Conservation (phyloP, 2,797 vertebrate species). For the Sebastes steindachneri region DNA sequence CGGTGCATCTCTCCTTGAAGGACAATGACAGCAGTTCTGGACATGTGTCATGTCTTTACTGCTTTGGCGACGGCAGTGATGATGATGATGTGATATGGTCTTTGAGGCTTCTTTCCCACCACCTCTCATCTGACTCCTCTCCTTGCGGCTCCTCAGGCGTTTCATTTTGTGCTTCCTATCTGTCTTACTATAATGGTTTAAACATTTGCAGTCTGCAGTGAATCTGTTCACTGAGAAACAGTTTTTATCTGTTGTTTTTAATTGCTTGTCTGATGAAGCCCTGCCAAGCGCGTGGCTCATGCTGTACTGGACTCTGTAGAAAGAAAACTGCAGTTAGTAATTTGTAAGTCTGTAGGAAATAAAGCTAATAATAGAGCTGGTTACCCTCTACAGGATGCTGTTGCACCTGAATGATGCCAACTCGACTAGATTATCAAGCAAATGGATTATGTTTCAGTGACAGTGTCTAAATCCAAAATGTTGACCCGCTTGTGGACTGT, state of each 20-base stretch:
- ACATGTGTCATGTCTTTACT: conserved; percentile 38
- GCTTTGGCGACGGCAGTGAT: conserved; percentile 16
- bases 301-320: conserved; percentile 40
- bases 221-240: neutral
- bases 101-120: conserved; percentile 38
- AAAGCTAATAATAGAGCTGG: neutral
- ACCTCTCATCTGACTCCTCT: conserved; percentile 69
- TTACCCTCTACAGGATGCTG: neutral
- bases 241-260: conserved; percentile 37
- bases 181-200: neutral
- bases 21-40: conserved; percentile 33
- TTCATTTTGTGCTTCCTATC: conserved; percentile 67
- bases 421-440: neutral
- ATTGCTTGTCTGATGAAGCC: conserved; percentile 39
- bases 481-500: neutral
- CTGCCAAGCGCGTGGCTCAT: conserved; percentile 54
- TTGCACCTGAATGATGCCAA: neutral
- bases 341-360: neutral
- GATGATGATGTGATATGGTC: conserved; percentile 30
- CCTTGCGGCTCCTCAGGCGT: conserved; percentile 78
- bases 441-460: neutral
- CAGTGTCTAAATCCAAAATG: neutral
- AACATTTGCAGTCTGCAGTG: conserved; percentile 20
- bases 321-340: conserved; percentile 2
- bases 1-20: conserved; percentile 37